Evolutionary conservation across 2,797 vertebrate species (phyloP), one percentile per base, ranked within the genome.

Genomic region (Myotis pilosus): DNA sequence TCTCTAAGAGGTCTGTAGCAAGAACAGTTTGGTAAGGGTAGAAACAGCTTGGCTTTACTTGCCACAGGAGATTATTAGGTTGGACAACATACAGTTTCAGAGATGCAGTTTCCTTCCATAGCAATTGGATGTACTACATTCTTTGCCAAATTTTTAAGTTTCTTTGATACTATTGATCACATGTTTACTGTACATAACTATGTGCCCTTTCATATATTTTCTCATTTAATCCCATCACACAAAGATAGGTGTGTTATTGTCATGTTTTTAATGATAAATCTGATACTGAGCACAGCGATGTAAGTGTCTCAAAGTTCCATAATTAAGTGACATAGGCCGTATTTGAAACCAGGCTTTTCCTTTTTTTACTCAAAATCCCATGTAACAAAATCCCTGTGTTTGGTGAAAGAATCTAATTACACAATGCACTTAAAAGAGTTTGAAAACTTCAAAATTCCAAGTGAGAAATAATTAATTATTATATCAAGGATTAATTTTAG

Each of bases 1-100:
- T 96, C n/a, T 75, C 20, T 81, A 84, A 85, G 36, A 84, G 33
- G 20, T 87, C 87, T 71, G 8, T 62, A 94, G 47, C 17, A 91
- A 19, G 15, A 79, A 44, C 3, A 71, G 11, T 64, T 36, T 3
- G 30, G 6, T 84, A 74, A 74, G 10, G 87, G 41, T 53, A 71
- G 87, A 90, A 82, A 49, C 5, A 87, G 6, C 41, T 75, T 71
- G 41, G n/a, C 15, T 64, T 49, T 91, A 9, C 22, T 71, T 95
- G 36, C 23, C 22, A 28, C 51, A 28, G 23, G 36, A 88, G 11
- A 28, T 38, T 60, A 72, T n/a, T 41, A 6, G 33, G 51, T 62
- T 36, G 20, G 23, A 90, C 38, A 81, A 81, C 86, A 10, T 9
- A 82, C 1, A 88, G 75, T 12, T 51, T 83, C 30, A 25, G 16